Percentiles rank a stretch among this genome's conserved stretches.
phyloP scores from a whole-genome alignment of 2,888 invertebrate genomes.

The Pterobdella sp. region DNA sequence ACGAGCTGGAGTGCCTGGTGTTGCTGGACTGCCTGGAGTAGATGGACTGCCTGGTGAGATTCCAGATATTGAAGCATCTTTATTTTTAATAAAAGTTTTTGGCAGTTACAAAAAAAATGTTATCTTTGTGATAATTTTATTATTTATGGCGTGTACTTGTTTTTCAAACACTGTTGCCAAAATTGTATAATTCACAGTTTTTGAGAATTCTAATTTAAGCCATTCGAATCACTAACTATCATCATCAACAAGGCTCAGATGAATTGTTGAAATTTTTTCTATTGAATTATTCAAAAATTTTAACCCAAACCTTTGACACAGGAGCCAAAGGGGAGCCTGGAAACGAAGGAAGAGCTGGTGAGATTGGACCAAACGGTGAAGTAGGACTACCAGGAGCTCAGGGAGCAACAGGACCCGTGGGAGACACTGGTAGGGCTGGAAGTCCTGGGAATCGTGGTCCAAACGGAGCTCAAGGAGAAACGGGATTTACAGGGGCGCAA shows the following conservation, averaged over 20 bases:
- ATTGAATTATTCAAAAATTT: too few species aligned
- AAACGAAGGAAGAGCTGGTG: slow-evolving; percentile 12
- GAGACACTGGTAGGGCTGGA: background rate
- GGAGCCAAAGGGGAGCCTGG: slow-evolving; percentile 24
- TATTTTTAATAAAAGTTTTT: background rate
- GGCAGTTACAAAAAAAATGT: background rate
- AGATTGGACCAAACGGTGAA: slow-evolving; percentile 19
- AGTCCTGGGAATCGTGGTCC: background rate
- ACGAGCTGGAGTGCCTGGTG: slow-evolving; percentile 25
- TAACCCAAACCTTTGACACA: too few species aligned
- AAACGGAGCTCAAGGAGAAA: background rate
- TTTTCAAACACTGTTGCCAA: background rate
- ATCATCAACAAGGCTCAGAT: too few species aligned
- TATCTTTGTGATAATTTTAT: background rate
- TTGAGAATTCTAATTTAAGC: background rate
- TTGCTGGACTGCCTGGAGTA: slow-evolving; percentile 11
- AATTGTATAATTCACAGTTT: background rate
- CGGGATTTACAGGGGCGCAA: background rate
- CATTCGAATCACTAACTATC: too few species aligned
- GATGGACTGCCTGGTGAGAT: slow-evolving; percentile 12
- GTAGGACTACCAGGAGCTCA: slow-evolving; percentile 26
- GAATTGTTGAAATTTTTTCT: too few species aligned
- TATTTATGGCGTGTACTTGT: background rate
- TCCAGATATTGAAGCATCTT: background rate
- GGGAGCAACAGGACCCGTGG: background rate